Evolutionary conservation across 2,113 vertebrate species (phyloP), one percentile per base, ranked within the genome.

Genomic region (Pollimyrus isidori): DNA sequence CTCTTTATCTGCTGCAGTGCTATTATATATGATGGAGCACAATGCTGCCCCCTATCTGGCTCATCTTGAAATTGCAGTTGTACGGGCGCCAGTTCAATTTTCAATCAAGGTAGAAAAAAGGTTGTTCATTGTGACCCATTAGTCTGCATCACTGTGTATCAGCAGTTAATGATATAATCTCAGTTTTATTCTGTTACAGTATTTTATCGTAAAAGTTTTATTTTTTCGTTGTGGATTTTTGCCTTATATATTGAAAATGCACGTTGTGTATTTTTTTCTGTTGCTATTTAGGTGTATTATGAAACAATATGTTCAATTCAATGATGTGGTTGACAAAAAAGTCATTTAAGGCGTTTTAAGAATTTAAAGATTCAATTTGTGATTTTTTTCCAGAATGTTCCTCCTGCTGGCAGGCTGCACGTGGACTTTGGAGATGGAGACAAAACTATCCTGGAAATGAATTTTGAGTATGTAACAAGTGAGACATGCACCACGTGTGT

Each of bases 21-120:
- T 83, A 42, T 23, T 92, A 23, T 88, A 90, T 89, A 73, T 90
- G 45, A 89, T 46, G 48, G 4, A 10, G 58, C 42, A 56, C 42
- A 80, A 52, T 53, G 62, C 49, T 89, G 90, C 87, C 11, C 87
- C 88, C 46, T 65, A 42, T 26, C 65, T 92, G 87, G 19, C 82
- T 48, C 90, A 92, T 87, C 73, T 15, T 69, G 45, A 56, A 11
- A 91, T 21, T 39, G 26, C 52, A 53, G 69, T 83, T 26, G 65
- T 88, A 52, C 85, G 85, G 52, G 53, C 30, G 3, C 35, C 69
- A 3, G 89, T 89, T 19, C 26, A 50, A 30, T 91, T 73, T 65
- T 86, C 73, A 90, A 73, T 92, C 39, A 87, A 91, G 90, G 91
- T 92, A 87, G n/a, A 15, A 48, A 48, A 83, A 84, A n/a, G 45